Conservation (phyloP, 2,113 vertebrate genomes). For the Ivindomyrus marchei region DNA sequence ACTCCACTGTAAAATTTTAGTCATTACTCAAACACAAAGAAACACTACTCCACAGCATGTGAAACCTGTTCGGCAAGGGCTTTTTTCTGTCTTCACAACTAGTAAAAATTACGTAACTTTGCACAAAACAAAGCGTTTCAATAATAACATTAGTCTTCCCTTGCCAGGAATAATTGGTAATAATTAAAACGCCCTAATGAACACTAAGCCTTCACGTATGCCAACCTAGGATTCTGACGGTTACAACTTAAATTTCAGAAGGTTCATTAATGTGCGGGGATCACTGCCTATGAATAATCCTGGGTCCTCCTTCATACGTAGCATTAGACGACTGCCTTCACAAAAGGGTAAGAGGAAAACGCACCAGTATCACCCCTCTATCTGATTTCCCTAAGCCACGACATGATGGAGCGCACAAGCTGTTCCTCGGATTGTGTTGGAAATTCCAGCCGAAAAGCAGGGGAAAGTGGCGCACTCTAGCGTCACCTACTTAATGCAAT, state of each 20-base stretch:
- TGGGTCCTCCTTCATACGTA: not conserved
- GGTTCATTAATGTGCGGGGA: not conserved
- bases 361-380: not conserved
- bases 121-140: not conserved
- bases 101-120: not conserved
- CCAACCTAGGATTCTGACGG: not conserved
- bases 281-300: not conserved
- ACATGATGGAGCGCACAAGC: not conserved
- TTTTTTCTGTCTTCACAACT: not conserved
- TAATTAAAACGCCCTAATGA: not conserved
- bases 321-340: not conserved
- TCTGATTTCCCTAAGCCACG: not conserved
- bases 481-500: conserved; percentile 45
- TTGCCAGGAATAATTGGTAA: not conserved
- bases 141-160: not conserved
- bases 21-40: not conserved
- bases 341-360: not conserved
- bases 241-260: not conserved
- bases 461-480: conserved; percentile 62
- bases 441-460: conserved; percentile 20
- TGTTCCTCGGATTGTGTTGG: not conserved
- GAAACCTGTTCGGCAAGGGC: not conserved
- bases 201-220: not conserved
- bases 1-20: not conserved
- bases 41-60: not conserved